phyloP scores from a whole-genome alignment of 2,888 invertebrate genomes.

The Antheraea assamensis region DNA sequence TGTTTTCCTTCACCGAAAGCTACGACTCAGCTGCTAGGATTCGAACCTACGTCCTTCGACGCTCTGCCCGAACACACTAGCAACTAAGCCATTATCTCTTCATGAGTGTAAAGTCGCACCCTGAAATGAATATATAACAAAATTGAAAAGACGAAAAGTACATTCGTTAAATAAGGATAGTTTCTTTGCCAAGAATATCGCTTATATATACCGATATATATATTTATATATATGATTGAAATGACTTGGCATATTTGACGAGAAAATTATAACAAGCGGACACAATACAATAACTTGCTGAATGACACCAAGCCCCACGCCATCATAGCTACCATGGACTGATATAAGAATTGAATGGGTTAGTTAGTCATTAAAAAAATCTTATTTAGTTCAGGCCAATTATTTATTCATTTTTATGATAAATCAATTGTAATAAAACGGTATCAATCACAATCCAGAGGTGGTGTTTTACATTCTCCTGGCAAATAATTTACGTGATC shows the following conservation, averaged over 20 bases:
- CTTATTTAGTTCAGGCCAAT: slow-evolving; percentile 17
- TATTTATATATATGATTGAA: too few relatives aligned
- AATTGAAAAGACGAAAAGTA: neutral
- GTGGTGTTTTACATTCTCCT: slow-evolving; percentile 62
- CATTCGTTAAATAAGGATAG: neutral
- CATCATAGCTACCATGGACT: neutral
- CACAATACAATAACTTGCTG: neutral
- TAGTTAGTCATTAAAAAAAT: neutral
- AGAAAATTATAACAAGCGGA: neutral
- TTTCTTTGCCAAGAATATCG: neutral
- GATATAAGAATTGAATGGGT: neutral
- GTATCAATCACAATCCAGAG: slow-evolving; percentile 55
- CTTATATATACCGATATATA: neutral
- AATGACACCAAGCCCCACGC: neutral
- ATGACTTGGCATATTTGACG: neutral
- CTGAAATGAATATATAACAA: neutral
- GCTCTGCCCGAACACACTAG: too few relatives aligned
- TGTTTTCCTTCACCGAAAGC: too few relatives aligned
- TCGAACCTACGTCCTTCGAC: too few relatives aligned
- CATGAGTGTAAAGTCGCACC: too few relatives aligned
- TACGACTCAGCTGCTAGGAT: too few relatives aligned
- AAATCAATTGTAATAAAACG: neutral
- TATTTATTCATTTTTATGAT: neutral
- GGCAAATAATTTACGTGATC: slow-evolving; percentile 83
- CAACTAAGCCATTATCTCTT: too few relatives aligned